Conservation (phyloP, 2,797 vertebrate species). For the Toxotes lorentzi region DNA sequence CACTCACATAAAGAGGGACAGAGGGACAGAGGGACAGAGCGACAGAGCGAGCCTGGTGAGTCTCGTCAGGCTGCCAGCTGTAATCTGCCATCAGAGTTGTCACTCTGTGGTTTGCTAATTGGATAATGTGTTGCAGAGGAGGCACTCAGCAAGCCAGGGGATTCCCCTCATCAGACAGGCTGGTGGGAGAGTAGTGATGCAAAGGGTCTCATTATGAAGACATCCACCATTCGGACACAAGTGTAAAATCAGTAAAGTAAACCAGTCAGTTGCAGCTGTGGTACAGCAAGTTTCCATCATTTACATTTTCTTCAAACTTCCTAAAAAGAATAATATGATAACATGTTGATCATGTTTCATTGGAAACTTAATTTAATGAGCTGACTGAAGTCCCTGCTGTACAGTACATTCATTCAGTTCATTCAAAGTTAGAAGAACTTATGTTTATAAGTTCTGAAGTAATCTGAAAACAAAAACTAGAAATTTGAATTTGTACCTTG, state of each 20-base stretch:
- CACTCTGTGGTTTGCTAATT: constrained; percentile 70
- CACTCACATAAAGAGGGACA: not conserved
- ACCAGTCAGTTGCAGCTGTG: not conserved
- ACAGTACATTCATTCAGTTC: not conserved
- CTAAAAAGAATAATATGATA: not conserved
- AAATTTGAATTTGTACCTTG: no score
- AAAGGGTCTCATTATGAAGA: constrained; percentile 31
- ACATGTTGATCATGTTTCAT: not conserved
- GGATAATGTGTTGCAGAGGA: constrained; percentile 76
- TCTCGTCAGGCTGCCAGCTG: constrained; percentile 63
- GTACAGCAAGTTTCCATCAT: no score
- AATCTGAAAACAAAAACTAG: no score
- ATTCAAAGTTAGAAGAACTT: not conserved
- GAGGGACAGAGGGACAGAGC: not conserved
- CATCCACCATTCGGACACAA: constrained; percentile 17
- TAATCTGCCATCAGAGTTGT: constrained; percentile 73
- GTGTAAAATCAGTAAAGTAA: not conserved
- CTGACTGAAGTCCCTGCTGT: not conserved
- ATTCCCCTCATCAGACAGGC: constrained; percentile 70
- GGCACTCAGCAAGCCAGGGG: constrained; percentile 71
- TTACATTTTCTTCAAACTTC: no score
- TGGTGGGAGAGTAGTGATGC: constrained; percentile 48
- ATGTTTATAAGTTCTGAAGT: no score
- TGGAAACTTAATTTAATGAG: not conserved
- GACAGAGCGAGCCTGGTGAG: constrained; percentile 43